Evolutionary conservation across 2,888 invertebrate species (phyloP), one percentile per base, ranked within the genome.

Genomic region (Lordiphosa andalusiaca): DNA sequence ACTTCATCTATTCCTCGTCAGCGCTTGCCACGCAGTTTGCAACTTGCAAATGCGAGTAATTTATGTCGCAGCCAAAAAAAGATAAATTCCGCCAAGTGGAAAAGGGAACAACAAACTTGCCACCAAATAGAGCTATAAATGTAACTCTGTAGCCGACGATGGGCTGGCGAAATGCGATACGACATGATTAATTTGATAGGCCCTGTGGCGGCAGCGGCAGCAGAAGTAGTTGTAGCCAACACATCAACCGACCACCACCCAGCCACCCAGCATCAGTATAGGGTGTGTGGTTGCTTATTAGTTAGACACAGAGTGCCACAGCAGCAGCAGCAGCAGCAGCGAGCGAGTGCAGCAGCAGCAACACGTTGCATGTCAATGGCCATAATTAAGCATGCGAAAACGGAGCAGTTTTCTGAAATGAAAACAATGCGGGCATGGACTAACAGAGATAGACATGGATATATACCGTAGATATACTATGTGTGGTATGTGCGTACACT

Each of bases 331-430:
- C 77, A 74, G 77, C 16, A 16, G 16, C 16, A 16, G 16, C 16
- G 16, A 16, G 16, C 16, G 16, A 16, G 16, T 16, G 16, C 16
- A 16, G 82, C 77, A 77, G n/a, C 57, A 56, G 82, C 77, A 77
- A 81, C 77, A 80, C 68, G 81, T 83, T 85, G 82, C 85, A 85
- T 84, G 82, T 85, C 82, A 85, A 85, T 85, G 74, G 72, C 74
- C 77, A 85, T 82, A 83, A 85, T 82, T 82, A 85, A 80, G 74
- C 81, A 74, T 85, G 85, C 84, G 84, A 82, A 81, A 84, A 72
- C 63, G 61, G 52, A 75, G 84, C 83, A 73, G 63, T 68, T 66
- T 66, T 64, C 62, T 55, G 57, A 73, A 80, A 82, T 71, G 74
- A 84, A 82, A 84, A 80, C 82, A 84, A 80, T 84, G 83, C 77